Evolutionary conservation across 2,113 vertebrate species (phyloP), one percentile per base, ranked within the genome.

Genomic region (Cnemophilus loriae): DNA sequence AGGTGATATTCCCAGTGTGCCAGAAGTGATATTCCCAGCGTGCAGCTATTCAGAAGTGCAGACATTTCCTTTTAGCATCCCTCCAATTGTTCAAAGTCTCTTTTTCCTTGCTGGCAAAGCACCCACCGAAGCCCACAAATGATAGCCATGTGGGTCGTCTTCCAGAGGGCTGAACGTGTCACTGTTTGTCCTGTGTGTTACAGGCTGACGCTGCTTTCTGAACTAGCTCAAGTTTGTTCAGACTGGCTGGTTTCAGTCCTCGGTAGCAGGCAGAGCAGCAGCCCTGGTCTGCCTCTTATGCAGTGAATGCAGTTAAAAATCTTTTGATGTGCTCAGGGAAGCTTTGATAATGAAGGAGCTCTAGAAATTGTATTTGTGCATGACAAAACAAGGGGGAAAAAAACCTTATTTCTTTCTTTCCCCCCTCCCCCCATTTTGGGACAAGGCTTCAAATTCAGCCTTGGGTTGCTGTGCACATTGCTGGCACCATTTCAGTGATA

Each of bases 41-140:
- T 33, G 56, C 64, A 33, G 74, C 89, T 91, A 80, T 85, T 89
- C 70, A 77, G 57, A 87, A 96, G 71, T 22, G 63, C 71, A 80
- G 82, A 86, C 59, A 21, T 93, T 95, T 91, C 81, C 81, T 95
- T 93, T 91, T 86, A 95, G 68, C 68, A 73, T 86, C 55, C 19
- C 35, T 89, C 50, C 79, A 74, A 67, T 20, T 55, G 55, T 90
- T 93, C 37, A 49, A 81, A 92, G 71, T 73, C 78, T 89, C 89
- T 73, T 85, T 61, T 93, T 37, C 47, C 79, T 77, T 77, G 39
- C 41, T 90, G 92, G 71, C 74, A 81, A 83, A 86, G 67, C 59
- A 96, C 32, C 23, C 33, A 1, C 49, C 65, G 75, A 74, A 86
- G 82, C 61, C 53, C 20, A 53, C 44, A 93, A 90, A 88, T 68